These are phyloP conservation scores for Nephrotoma guestfalica DNA, from an alignment of 2,888 invertebrate species.

Conservation along the genomic window DNA sequence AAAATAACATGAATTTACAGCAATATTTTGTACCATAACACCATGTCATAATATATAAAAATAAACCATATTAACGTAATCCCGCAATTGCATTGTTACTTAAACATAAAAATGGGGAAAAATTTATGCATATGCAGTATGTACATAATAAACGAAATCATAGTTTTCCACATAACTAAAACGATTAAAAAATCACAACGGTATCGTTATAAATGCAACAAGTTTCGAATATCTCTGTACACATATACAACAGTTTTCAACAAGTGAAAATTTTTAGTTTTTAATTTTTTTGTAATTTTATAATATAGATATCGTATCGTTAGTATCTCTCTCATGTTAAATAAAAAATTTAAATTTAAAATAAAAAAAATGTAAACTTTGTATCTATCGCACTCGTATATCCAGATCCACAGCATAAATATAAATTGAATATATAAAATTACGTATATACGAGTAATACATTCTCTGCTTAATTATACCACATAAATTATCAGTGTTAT, in stretches of 20 bases:
- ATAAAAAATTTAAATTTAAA: background rate
- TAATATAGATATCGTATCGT: background rate
- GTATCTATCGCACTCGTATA: background rate
- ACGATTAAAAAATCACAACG: background rate
- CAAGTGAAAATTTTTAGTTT: background rate
- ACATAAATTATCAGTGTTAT: background rate
- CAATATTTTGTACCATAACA: background rate
- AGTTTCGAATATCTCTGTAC: background rate
- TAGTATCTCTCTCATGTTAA: background rate
- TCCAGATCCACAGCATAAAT: background rate
- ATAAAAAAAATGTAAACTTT: background rate
- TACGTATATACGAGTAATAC: background rate
- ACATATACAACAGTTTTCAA: background rate
- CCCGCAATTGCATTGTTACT: background rate
- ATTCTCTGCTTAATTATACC: background rate
- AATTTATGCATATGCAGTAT: background rate
- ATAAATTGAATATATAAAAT: background rate
- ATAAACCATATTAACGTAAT: background rate
- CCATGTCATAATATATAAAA: background rate
- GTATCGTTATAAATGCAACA: background rate
- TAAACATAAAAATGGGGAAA: background rate
- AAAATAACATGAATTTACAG: too few relatives aligned
- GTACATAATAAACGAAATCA: background rate
- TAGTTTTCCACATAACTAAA: background rate
- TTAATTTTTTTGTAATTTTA: background rate